These are phyloP conservation scores for Tubulanus polymorphus DNA, from an alignment of 2,888 invertebrate genomes.

Conservation along the genomic window DNA sequence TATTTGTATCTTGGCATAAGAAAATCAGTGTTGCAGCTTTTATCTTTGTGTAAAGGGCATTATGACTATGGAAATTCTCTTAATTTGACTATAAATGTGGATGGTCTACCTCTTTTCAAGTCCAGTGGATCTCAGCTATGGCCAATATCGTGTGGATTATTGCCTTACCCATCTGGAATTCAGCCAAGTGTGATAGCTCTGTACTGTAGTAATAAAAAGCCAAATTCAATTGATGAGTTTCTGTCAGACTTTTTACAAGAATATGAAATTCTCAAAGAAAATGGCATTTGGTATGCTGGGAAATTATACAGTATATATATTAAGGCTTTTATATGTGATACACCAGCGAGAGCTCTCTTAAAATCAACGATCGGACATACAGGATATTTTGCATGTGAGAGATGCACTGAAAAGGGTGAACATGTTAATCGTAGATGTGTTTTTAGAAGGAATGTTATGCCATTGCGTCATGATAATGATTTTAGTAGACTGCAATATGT, in stretches of 20 bases:
- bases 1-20: conserved; percentile 5
- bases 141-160: conserved; percentile 6
- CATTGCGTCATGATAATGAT: not conserved
- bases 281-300: not conserved
- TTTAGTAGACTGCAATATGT: conserved; percentile 2
- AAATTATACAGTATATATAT: not conserved
- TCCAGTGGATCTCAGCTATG: conserved; percentile 7
- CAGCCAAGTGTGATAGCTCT: conserved; percentile 11
- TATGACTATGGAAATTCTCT: not conserved
- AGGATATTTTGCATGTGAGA: conserved; percentile 14
- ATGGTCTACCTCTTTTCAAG: conserved; percentile 14
- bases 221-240: conserved; percentile 9
- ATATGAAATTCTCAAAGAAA: not conserved
- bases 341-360: conserved; percentile 17
- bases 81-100: conserved; percentile 6
- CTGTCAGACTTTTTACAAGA: conserved; percentile 11
- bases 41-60: not conserved
- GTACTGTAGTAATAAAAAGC: conserved; percentile 10
- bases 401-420: conserved; percentile 6
- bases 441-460: not conserved
- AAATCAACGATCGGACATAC: conserved; percentile 14
- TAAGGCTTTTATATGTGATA: conserved; percentile 19
- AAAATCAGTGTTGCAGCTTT: not conserved
- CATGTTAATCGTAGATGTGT: conserved; percentile 6
- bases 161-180: no score